Conservation (phyloP, 2,797 vertebrate species). For the Chiloscyllium punctatum region DNA sequence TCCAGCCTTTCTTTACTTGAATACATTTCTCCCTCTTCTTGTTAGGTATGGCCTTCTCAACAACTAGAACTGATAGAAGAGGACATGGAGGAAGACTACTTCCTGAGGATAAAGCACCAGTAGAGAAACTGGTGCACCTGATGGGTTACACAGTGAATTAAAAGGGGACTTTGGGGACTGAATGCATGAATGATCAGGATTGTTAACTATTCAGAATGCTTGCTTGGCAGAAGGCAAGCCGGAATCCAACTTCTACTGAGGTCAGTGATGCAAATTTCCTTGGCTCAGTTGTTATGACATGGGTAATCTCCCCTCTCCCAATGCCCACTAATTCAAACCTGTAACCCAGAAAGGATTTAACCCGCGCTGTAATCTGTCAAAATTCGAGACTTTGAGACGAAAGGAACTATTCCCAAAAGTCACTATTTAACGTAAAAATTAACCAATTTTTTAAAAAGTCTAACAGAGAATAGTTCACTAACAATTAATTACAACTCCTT, state of each 20-base stretch:
- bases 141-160: neutral
- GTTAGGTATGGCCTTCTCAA: neutral
- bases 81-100: neutral
- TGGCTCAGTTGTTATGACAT: neutral
- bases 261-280: neutral
- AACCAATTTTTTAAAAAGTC: too few species aligned
- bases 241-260: neutral
- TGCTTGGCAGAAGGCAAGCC: neutral
- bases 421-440: too few species aligned
- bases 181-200: neutral
- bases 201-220: neutral
- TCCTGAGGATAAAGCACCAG: neutral
- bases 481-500: too few species aligned
- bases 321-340: too few species aligned
- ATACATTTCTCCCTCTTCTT: neutral
- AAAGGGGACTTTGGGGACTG: neutral
- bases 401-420: too few species aligned
- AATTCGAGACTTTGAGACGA: too few species aligned
- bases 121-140: neutral
- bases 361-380: too few species aligned
- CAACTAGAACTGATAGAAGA: neutral
- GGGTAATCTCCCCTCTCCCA: too few species aligned
- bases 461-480: too few species aligned
- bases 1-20: neutral
- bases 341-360: too few species aligned